These are phyloP conservation scores for Alectura lathami DNA, from an alignment of 2,113 vertebrate genomes.

Conservation along the genomic window DNA sequence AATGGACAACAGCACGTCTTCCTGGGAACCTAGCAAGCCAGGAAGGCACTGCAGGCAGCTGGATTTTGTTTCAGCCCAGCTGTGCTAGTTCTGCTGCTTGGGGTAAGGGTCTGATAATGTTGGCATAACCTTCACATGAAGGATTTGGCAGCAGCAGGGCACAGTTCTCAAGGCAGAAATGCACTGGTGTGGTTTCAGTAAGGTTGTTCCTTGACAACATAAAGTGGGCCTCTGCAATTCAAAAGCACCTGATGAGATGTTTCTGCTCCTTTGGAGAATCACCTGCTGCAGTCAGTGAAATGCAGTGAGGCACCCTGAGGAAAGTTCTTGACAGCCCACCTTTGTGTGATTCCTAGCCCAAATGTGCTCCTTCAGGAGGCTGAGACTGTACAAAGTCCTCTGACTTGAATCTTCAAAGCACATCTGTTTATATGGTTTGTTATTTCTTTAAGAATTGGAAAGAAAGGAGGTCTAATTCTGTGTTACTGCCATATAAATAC, in stretches of 20 bases:
- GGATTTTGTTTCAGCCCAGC: not conserved
- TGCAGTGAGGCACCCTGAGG: not conserved
- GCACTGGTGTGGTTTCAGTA: not conserved
- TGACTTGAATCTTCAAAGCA: not conserved
- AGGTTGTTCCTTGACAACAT: not conserved
- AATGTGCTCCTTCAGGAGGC: not conserved
- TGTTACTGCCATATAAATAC: not conserved
- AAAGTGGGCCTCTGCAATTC: not conserved
- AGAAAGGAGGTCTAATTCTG: not conserved
- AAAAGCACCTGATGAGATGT: not conserved
- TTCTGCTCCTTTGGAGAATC: not conserved
- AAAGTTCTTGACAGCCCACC: not conserved
- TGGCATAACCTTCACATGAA: not conserved
- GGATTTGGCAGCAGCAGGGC: not conserved
- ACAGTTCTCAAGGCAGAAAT: not conserved
- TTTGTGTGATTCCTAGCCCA: not conserved
- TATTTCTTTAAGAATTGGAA: not conserved
- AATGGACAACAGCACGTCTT: not conserved
- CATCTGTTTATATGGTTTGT: not conserved
- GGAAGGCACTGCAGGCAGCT: not conserved
- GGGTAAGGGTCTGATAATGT: not conserved
- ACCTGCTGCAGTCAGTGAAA: not conserved
- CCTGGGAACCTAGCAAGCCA: not conserved
- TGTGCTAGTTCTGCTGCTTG: slow-evolving; percentile 23
- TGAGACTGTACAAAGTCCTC: not conserved